Percentiles rank a stretch among this genome's conserved stretches.
phyloP scores from a whole-genome alignment of 2,113 vertebrate genomes.

The Leucopsar rothschildi region DNA sequence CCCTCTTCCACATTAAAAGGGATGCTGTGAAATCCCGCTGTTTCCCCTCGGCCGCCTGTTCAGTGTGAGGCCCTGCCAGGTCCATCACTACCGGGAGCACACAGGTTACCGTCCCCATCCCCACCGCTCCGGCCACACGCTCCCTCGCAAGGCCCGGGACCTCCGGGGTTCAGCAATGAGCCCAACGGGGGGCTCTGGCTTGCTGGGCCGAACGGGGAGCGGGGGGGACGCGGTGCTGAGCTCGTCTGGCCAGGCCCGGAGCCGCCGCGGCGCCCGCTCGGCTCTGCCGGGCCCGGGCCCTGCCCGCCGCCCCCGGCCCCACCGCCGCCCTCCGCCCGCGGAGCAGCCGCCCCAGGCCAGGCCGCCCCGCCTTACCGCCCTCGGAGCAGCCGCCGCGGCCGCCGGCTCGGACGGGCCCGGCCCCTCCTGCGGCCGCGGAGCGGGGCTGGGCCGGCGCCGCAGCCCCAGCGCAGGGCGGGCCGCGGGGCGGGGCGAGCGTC shows the following conservation, averaged over 20 bases:
- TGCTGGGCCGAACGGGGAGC: neutral
- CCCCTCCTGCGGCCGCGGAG: no score
- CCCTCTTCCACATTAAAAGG: fast-evolving
- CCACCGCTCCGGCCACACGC: fast-evolving
- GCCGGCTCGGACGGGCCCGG: no score
- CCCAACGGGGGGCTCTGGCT: no score
- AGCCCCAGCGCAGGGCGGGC: no score
- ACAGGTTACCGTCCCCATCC: fast-evolving
- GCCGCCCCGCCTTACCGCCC: neutral
- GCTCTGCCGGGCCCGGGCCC: no score
- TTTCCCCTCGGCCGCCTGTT: neutral
- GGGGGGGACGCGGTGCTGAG: neutral
- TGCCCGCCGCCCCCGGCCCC: no score
- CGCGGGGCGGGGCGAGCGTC: no score
- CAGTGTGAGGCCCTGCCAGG: fast-evolving
- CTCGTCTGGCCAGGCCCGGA: neutral
- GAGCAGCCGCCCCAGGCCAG: neutral
- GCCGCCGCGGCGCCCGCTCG: no score
- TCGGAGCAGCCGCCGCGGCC: neutral
- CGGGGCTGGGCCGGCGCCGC: no score
- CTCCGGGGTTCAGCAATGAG: fast-evolving
- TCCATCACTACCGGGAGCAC: neutral
- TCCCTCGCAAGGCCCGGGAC: neutral
- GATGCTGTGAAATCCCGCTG: fast-evolving
- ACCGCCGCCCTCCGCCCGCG: no score